A percentile compares a stretch with the other conserved stretches of the same genome.
These are phyloP conservation scores for Noctua fimbriata DNA, from an alignment of 2,888 invertebrate species.

Conservation along the genomic window DNA sequence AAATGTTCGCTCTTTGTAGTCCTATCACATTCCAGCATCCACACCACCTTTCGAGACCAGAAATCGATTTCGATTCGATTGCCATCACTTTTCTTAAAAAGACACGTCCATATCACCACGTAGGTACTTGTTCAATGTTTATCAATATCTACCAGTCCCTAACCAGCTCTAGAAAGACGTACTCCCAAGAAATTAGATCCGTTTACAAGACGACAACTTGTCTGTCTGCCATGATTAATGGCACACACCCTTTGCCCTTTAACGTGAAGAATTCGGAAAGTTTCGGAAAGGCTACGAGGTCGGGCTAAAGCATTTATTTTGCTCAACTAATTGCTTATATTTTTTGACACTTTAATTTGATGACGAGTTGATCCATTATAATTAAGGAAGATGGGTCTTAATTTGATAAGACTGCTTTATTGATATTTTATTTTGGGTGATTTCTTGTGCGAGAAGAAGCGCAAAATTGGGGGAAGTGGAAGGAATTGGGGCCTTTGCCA, in stretches of 20 bases:
- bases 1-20: background rate
- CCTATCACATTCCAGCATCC: background rate
- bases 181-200: conserved; percentile 62
- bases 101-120: background rate
- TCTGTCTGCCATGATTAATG: conserved; percentile 68
- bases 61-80: background rate
- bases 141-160: conserved; percentile 12
- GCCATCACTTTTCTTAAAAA: background rate
- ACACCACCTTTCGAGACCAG: background rate
- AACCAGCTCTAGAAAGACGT: conserved; percentile 14
- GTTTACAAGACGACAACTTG: conserved; percentile 66
- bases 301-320: conserved; percentile 56
- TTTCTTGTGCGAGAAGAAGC: background rate
- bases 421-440: conserved; percentile 7
- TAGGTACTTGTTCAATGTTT: background rate
- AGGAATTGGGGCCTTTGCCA: background rate
- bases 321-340: conserved; percentile 60
- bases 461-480: background rate
- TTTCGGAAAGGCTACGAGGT: conserved; percentile 57
- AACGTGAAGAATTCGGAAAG: conserved; percentile 55
- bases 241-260: conserved; percentile 63
- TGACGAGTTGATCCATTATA: conserved; percentile 18
- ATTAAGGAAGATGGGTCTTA: conserved; percentile 20
- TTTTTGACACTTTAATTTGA: conserved; percentile 59
- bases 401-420: conserved; percentile 23